Conservation (phyloP, 2,888 invertebrate species). For the Andrena bucephala region DNA sequence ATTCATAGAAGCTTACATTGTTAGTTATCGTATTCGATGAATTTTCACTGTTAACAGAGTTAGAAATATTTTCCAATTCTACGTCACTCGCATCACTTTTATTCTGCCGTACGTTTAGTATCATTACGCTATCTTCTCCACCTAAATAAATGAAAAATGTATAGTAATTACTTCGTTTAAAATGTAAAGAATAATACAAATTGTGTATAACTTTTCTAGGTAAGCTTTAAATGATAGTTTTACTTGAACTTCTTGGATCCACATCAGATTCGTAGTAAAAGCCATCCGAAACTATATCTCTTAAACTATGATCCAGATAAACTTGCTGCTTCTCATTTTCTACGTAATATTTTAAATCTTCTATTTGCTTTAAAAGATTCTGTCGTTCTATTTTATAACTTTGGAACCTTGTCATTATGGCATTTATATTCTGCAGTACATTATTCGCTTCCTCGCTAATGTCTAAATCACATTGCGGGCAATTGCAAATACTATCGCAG, state of each 20-base stretch:
- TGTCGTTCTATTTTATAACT: constrained; percentile 68
- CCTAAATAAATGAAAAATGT: constrained; percentile 7
- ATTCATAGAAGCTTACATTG: constrained; percentile 6
- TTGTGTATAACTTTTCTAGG: neutral
- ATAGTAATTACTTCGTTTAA: neutral
- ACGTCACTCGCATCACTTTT: constrained; percentile 10
- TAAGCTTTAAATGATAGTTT: constrained; percentile 7
- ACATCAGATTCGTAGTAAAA: constrained; percentile 5
- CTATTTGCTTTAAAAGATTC: constrained; percentile 61
- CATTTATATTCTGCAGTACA: constrained; percentile 61
- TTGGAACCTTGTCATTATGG: constrained; percentile 61
- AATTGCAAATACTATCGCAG: constrained; percentile 61
- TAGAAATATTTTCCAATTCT: constrained; percentile 17
- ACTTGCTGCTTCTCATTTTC: constrained; percentile 11
- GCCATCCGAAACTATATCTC: constrained; percentile 14
- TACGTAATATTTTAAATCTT: constrained; percentile 53
- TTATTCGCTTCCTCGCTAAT: constrained; percentile 64
- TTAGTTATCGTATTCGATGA: constrained; percentile 12
- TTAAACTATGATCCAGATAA: constrained; percentile 17
- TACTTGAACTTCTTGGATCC: constrained; percentile 20
- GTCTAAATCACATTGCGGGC: constrained; percentile 55
- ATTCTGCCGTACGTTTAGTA: constrained; percentile 16
- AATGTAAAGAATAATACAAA: neutral
- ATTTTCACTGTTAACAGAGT: constrained; percentile 13
- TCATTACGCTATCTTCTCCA: constrained; percentile 9